These are phyloP conservation scores for Macrosteles quadrilineatus DNA, from an alignment of 1,140 invertebrate species.

Conservation along the genomic window DNA sequence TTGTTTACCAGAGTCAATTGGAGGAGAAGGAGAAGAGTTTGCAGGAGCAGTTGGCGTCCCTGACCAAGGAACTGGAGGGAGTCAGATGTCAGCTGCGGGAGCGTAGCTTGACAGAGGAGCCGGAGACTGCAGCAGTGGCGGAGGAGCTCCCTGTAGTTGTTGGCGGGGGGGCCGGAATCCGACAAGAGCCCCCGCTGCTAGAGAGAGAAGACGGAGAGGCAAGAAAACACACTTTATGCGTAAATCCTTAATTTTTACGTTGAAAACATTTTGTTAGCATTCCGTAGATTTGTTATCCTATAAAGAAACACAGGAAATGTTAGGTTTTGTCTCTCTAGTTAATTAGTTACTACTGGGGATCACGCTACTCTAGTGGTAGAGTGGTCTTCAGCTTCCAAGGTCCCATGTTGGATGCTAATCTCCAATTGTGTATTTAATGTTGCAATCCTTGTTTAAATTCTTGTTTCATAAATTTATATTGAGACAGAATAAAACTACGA, in stretches of 20 bases:
- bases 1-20: conserved; percentile 28
- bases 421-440: too few relatives aligned
- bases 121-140: background rate
- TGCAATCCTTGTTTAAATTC: too few relatives aligned
- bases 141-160: background rate
- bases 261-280: background rate
- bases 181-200: conserved; percentile 29
- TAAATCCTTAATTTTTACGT: background rate
- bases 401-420: too few relatives aligned
- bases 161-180: background rate
- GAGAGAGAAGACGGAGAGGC: conserved; percentile 46
- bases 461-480: too few relatives aligned
- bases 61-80: conserved; percentile 41
- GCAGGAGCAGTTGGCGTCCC: conserved; percentile 32
- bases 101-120: background rate
- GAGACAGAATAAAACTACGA: too few relatives aligned
- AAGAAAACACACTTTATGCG: background rate
- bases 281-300: too few relatives aligned
- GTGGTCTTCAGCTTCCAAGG: too few relatives aligned
- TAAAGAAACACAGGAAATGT: too few relatives aligned
- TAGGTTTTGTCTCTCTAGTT: too few relatives aligned
- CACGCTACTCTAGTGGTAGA: too few relatives aligned
- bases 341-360: too few relatives aligned
- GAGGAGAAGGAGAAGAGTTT: conserved; percentile 40
- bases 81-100: conserved; percentile 15